Base-by-base conservation (phyloP, 1,140 invertebrate genomes). In the Dinoponera quadriceps region DNA sequence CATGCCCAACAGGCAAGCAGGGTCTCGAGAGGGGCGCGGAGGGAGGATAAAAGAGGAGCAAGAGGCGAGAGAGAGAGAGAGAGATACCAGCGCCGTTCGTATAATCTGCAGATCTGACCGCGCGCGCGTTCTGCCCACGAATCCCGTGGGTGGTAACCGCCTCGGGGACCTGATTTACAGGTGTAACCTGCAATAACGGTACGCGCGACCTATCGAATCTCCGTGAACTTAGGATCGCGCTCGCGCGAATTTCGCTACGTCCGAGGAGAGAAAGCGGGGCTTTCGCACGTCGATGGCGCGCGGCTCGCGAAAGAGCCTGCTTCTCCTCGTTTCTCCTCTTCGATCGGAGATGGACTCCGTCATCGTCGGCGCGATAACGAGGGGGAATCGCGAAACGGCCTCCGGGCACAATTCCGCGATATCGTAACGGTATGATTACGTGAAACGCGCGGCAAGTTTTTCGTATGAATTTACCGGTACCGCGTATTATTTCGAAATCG, bases 61-160 rank as follows among this genome's bases (percentile, higher is more conserved):
- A 57, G 62, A 14, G 20, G 60, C 51, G 62, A 11, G 55, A 57
- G 73, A 71, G 60, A 65, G 66, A 66, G 33, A 38, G 72, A 48
- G 83, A 85, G 74, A 83, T 88, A 88, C 78, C 83, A 75, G 78
- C 3, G 38, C 38, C 69, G 82, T 81, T 73, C 77, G 73, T 88
- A 80, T 88, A 88, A 88, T 88, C 85, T 87, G 82, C 55, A 85
- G 75, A 88, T 88, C 85, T 82, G 87, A 88, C 85, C 87, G 83
- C 73, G 78, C 80, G 78, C 86, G 86, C 85, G 83, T 85, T 87
- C 86, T 80, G 83, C 86, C 69, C 86, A 85, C 86, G 87, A 88
- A 88, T 88, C 87, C 86, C 87, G 83, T 88, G 87, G 83, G 86
- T 88, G 83, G 87, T 73, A 82, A 88, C 71, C 62, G 77, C 86